A percentile compares a stretch with the other conserved stretches of the same genome.
These are phyloP conservation scores for Haliclona indistincta DNA, from an alignment of 37 sponge, comb jelly and placozoan genomes.

Conservation along the genomic window DNA sequence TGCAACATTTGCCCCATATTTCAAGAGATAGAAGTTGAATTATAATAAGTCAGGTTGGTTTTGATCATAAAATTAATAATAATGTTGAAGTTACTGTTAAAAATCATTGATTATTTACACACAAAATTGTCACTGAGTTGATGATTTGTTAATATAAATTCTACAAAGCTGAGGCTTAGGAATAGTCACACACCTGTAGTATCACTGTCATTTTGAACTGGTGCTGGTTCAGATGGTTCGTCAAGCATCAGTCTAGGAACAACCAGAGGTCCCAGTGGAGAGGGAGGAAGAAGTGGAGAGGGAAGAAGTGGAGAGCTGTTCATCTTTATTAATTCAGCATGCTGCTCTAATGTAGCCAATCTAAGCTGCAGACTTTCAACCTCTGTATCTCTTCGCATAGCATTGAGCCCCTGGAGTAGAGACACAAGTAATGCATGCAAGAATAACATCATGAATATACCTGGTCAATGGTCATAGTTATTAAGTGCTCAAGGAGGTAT, in stretches of 20 bases:
- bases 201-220: not conserved
- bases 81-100: no score
- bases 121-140: no score
- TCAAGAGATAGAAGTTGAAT: no score
- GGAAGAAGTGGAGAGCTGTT: slow-evolving; percentile 4
- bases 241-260: not conserved
- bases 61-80: no score
- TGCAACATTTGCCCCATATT: no score
- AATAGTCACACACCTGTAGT: no score
- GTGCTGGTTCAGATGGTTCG: not conserved
- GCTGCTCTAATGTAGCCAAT: slow-evolving; percentile 44
- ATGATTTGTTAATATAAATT: no score
- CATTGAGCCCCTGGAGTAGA: not conserved
- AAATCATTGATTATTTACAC: no score
- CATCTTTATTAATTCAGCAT: slow-evolving; percentile 49
- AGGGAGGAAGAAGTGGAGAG: not conserved
- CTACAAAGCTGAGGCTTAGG: no score
- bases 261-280: not conserved
- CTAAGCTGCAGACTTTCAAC: slow-evolving; percentile 44
- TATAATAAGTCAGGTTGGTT: no score
- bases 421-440: no score
- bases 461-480: slow-evolving; percentile 67
- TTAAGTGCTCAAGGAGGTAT: slow-evolving; percentile 87
- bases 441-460: no score
- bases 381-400: slow-evolving; percentile 47